Evolutionary conservation across 2,888 invertebrate genomes (phyloP).

Genomic region (Ochlodes sylvanus): DNA sequence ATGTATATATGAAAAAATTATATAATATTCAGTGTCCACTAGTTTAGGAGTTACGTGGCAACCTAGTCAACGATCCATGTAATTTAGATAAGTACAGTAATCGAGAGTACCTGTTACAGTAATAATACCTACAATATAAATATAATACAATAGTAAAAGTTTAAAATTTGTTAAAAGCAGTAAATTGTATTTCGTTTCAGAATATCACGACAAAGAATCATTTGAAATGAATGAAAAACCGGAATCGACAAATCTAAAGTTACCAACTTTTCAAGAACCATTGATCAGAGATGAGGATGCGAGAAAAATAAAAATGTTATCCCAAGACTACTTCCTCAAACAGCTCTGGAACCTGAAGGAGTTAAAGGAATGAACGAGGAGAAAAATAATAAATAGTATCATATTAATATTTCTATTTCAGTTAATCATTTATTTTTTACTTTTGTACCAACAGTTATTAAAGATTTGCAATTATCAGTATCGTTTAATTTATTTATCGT

Average conservation of each 20-base stretch:
- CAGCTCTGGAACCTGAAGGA: conserved; percentile 60
- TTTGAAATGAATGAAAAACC: conserved; percentile 5
- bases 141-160: no score
- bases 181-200: conserved; percentile 8
- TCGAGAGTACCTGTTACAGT: no score
- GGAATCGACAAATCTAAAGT: conserved; percentile 16
- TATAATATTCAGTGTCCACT: no score
- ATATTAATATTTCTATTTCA: neutral
- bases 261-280: conserved; percentile 39
- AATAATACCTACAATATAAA: no score
- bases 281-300: conserved; percentile 51
- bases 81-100: no score
- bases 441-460: neutral
- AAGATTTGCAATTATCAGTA: neutral
- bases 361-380: conserved; percentile 45
- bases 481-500: neutral
- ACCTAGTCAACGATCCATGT: no score
- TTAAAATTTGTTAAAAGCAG: no score
- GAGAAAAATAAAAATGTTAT: conserved; percentile 38
- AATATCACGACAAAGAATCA: neutral
- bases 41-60: no score
- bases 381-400: neutral
- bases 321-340: conserved; percentile 59
- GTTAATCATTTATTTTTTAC: neutral
- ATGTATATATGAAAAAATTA: no score